Evolutionary conservation across 2,888 invertebrate species (phyloP).

Genomic region (Nephrotoma appendiculata): DNA sequence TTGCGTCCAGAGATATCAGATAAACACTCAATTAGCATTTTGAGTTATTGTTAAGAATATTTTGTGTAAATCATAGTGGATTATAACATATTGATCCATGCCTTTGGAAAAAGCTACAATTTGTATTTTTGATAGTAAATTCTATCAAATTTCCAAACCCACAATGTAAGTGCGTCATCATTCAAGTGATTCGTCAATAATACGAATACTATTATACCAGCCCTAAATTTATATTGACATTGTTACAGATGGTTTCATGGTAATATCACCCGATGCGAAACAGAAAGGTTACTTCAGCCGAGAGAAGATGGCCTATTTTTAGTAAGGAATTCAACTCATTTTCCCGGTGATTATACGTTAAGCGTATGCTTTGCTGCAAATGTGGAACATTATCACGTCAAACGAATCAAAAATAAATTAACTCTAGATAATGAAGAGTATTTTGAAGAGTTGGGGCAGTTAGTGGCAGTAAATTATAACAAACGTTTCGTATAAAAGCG

Average conservation of each 20-base stretch:
- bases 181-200: neutral
- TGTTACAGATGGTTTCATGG: conserved; percentile 87
- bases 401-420: conserved; percentile 69
- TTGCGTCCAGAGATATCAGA: neutral
- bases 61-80: neutral
- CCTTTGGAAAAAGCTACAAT: neutral
- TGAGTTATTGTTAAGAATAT: neutral
- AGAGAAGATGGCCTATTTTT: conserved; percentile 89
- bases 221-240: neutral
- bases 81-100: neutral
- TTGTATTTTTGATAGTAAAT: neutral
- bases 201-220: neutral
- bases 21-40: neutral
- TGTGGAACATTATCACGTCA: conserved; percentile 91
- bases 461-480: conserved; percentile 60
- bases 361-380: conserved; percentile 89
- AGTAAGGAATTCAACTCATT: conserved; percentile 95
- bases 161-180: neutral
- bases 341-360: conserved; percentile 95
- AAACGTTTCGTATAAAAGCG: neutral
- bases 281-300: conserved; percentile 74
- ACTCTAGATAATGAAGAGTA: conserved; percentile 98
- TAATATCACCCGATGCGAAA: conserved; percentile 90
- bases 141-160: neutral
- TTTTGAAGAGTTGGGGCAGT: conserved; percentile 87